Percentiles rank a stretch among this genome's conserved stretches.
phyloP scores from a whole-genome alignment of 1,140 invertebrate species.

The Metopolophium dirhodum region DNA sequence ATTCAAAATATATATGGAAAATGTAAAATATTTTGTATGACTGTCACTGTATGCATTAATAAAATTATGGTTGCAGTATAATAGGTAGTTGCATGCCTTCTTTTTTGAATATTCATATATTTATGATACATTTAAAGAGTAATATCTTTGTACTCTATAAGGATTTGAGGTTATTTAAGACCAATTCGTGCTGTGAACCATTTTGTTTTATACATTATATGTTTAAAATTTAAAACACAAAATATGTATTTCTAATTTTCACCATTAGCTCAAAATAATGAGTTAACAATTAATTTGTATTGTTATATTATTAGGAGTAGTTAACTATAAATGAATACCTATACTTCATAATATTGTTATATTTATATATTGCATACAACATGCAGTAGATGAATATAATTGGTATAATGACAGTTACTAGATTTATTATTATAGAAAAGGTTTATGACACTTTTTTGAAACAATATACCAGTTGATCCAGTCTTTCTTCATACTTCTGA shows the following conservation, averaged over 20 bases:
- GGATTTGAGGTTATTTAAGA: too few relatives aligned
- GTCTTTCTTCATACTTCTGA: background rate
- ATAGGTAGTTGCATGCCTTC: too few relatives aligned
- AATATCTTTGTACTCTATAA: too few relatives aligned
- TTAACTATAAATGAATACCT: background rate
- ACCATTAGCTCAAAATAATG: too few relatives aligned
- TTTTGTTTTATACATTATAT: background rate
- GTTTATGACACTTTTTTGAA: background rate
- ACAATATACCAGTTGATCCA: slow-evolving; percentile 5
- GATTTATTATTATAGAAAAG: background rate
- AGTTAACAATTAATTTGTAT: background rate
- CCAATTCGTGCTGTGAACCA: background rate
- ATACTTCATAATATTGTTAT: background rate
- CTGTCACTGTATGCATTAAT: too few relatives aligned
- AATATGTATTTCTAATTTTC: background rate
- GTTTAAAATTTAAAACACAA: background rate
- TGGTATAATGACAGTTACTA: background rate
- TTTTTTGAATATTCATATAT: too few relatives aligned
- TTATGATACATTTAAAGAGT: too few relatives aligned
- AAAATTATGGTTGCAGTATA: too few relatives aligned
- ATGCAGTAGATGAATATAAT: background rate
- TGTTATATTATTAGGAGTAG: background rate
- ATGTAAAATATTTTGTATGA: background rate
- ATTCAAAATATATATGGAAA: background rate
- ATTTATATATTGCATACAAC: background rate